phyloP scores from a whole-genome alignment of 1,140 invertebrate genomes.

The Anoplophora glabripennis region DNA sequence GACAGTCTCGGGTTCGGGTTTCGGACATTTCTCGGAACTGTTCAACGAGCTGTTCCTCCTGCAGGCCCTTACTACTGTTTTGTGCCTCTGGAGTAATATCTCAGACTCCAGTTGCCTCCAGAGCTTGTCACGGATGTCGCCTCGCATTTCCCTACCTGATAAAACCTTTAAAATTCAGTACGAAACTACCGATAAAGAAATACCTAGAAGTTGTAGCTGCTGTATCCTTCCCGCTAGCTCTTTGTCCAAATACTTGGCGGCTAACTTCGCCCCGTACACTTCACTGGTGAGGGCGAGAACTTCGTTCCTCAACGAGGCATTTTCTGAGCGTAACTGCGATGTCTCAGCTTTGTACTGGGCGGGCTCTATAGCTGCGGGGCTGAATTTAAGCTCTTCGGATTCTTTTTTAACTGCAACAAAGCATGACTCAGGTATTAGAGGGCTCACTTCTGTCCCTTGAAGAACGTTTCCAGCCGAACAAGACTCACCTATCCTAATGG shows the following conservation, averaged over 20 bases:
- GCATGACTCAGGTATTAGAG: too few relatives aligned
- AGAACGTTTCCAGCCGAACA: not conserved
- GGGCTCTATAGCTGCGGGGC: conserved; percentile 45
- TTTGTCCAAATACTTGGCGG: conserved; percentile 84
- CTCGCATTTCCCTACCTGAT: conserved; percentile 65
- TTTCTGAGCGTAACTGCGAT: conserved; percentile 66
- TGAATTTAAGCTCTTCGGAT: conserved; percentile 41
- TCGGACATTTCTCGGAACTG: conserved; percentile 25
- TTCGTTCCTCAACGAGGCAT: conserved; percentile 65
- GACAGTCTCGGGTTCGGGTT: conserved; percentile 33
- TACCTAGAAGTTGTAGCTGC: conserved; percentile 76
- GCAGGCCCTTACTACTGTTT: conserved; percentile 69
- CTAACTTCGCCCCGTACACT: conserved; percentile 77
- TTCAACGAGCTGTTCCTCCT: conserved; percentile 49
- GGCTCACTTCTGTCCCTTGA: not conserved
- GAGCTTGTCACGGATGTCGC: conserved; percentile 71
- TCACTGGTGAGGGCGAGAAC: conserved; percentile 74
- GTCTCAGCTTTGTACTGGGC: conserved; percentile 61
- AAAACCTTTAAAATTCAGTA: not conserved
- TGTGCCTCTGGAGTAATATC: conserved; percentile 80
- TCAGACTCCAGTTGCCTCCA: conserved; percentile 86
- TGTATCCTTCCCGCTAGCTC: conserved; percentile 84
- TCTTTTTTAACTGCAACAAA: conserved; percentile 28
- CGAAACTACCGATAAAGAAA: conserved; percentile 17
- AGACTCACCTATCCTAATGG: conserved; percentile 35